phyloP scores from a whole-genome alignment of 2,888 invertebrate species.

The Oscheius sp. region DNA sequence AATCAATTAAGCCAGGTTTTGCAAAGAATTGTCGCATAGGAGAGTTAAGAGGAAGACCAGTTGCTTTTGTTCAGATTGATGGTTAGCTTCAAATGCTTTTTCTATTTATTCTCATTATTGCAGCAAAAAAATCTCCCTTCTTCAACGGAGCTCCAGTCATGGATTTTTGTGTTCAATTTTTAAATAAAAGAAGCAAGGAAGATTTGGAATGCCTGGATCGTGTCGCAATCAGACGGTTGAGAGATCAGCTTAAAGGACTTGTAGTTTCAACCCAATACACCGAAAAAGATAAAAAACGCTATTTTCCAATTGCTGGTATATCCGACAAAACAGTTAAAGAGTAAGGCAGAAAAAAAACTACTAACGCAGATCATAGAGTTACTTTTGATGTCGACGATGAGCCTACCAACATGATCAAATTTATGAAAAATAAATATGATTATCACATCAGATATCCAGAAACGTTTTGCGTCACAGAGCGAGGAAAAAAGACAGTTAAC shows the following conservation, averaged over 20 bases:
- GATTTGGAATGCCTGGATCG: not conserved
- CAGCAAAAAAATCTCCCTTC: conserved; percentile 29
- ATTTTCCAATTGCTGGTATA: conserved; percentile 22
- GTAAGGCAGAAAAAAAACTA: not conserved
- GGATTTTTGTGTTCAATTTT: not conserved
- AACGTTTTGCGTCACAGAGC: conserved; percentile 1
- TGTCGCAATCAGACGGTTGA: not conserved
- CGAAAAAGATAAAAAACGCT: not conserved
- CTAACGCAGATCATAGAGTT: not conserved
- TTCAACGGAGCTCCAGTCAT: not conserved
- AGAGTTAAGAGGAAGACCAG: conserved; percentile 12
- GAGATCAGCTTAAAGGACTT: conserved; percentile 21
- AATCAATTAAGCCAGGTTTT: conserved; percentile 31
- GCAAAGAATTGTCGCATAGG: conserved; percentile 32
- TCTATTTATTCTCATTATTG: not conserved
- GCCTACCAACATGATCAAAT: not conserved
- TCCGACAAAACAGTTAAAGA: not conserved
- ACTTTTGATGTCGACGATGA: conserved; percentile 7
- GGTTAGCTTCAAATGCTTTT: conserved; percentile 11
- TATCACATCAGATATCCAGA: not conserved
- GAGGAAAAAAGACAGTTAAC: not conserved
- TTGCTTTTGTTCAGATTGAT: conserved; percentile 31
- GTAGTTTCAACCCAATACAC: conserved; percentile 27
- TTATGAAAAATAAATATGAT: conserved; percentile 11
- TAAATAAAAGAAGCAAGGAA: not conserved